These are phyloP conservation scores for Oenanthe melanoleuca DNA, from an alignment of 2,113 vertebrate species.

Conservation along the genomic window DNA sequence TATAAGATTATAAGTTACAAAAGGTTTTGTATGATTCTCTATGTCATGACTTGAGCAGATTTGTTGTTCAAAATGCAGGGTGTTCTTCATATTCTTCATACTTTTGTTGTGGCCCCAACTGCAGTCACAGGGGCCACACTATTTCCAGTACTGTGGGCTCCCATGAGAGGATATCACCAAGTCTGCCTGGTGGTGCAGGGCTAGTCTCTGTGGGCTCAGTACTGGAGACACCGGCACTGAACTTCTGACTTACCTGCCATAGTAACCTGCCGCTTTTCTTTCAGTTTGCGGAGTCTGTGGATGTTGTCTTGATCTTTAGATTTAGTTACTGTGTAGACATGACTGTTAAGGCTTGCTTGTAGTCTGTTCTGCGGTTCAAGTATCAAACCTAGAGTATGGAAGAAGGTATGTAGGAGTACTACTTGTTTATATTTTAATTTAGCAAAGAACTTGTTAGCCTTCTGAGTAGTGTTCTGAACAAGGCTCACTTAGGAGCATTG, in stretches of 20 bases:
- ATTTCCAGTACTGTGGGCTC: not conserved
- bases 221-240: not conserved
- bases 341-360: not conserved
- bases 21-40: not conserved
- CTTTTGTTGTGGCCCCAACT: not conserved
- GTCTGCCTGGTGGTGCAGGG: not conserved
- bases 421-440: not conserved
- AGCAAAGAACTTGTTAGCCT: not conserved
- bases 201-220: not conserved
- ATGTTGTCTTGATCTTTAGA: not conserved
- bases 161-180: not conserved
- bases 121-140: rapidly evolving
- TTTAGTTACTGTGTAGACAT: not conserved
- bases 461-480: not conserved
- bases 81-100: not conserved
- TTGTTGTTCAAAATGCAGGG: not conserved
- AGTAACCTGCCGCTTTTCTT: not conserved
- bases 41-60: rapidly evolving
- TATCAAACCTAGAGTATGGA: not conserved
- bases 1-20: not conserved
- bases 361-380: not conserved
- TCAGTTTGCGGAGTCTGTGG: not conserved
- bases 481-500: not conserved
- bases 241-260: not conserved
- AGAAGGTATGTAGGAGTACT: not conserved